Base-by-base conservation (phyloP, 35 echinoderm and acorn worm genomes). In the Strongylocentrotus purpuratus region DNA sequence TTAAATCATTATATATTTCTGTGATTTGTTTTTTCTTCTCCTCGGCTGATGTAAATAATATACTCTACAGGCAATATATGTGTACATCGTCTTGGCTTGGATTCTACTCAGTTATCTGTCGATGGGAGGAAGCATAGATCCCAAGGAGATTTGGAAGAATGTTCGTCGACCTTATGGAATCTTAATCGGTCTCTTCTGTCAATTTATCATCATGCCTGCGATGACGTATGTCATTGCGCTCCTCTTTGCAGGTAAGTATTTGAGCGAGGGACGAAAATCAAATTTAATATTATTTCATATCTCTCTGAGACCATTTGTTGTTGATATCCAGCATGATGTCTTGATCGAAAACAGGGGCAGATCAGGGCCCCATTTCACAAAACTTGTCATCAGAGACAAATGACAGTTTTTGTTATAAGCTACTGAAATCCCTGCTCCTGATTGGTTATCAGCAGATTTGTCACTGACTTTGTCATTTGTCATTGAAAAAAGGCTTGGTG, bases 181-280 rank as follows among this genome's bases (percentile, higher is more conserved):
- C 59, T 35, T 97, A 11, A 96, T 97, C 48, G 97, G 97, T 7
- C n/a, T 96, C 18, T n/a, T 94, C 32, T 97, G 97, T 87, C 97
- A 97, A 91, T 97, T 97, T 50, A 94, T 97, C 41, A 95, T 97
- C n/a, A 97, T 97, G 97, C 97, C 97, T 31, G 94, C 52, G 1
- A 60, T 96, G 78, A 52, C 96, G 4, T 97, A 93, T 60, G 8
- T 94, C 46, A 48, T 97, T 15, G 94, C 96, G 50, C 91, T 47
- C 22, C 47, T 93, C 46, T 32, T 93, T 8, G 46, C 46, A 55
- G 22, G 91, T 93, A 32, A 33, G 87, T 78, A 71, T 18, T 71
- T 25, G 25, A 25, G 25, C 15, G 1, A 55, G 50, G 1, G 1
- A 10, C 15, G 50, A 55, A 55, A 55, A 55, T 10, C 5, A 55